These are phyloP conservation scores for Arremon aurantiirostris DNA, from an alignment of 2,797 vertebrate species.

Conservation along the genomic window DNA sequence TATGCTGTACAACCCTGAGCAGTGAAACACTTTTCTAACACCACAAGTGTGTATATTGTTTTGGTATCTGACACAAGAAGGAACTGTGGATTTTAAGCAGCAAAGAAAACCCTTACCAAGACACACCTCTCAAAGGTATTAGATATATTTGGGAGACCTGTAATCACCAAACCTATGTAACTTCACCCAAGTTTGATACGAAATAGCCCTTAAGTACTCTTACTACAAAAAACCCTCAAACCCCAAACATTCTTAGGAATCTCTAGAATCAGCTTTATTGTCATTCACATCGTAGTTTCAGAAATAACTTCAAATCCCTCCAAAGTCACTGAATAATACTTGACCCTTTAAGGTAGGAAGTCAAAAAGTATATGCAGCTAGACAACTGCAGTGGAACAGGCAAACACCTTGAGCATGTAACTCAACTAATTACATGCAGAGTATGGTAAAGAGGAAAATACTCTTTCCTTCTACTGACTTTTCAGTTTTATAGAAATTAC, in stretches of 20 bases:
- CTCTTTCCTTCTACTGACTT: neutral
- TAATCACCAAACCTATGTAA: neutral
- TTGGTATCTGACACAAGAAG: neutral
- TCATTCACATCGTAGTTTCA: neutral
- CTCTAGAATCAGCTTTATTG: neutral
- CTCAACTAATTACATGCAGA: neutral
- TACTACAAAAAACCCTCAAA: neutral
- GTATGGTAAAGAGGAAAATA: neutral
- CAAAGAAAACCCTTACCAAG: neutral
- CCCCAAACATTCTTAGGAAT: neutral
- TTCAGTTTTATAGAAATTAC: neutral
- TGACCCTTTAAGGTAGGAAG: neutral
- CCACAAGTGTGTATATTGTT: neutral
- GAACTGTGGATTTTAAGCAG: neutral
- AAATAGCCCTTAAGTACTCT: neutral
- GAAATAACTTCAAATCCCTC: neutral
- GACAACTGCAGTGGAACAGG: neutral
- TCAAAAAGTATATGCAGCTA: neutral
- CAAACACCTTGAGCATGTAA: neutral
- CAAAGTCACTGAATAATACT: neutral
- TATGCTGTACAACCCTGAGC: neutral
- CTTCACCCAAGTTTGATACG: neutral
- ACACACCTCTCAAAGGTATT: neutral
- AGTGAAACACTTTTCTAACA: neutral
- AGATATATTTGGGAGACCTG: neutral